Evolutionary conservation across 1,140 invertebrate species (phyloP).

Genomic region (Drosophila simulans): DNA sequence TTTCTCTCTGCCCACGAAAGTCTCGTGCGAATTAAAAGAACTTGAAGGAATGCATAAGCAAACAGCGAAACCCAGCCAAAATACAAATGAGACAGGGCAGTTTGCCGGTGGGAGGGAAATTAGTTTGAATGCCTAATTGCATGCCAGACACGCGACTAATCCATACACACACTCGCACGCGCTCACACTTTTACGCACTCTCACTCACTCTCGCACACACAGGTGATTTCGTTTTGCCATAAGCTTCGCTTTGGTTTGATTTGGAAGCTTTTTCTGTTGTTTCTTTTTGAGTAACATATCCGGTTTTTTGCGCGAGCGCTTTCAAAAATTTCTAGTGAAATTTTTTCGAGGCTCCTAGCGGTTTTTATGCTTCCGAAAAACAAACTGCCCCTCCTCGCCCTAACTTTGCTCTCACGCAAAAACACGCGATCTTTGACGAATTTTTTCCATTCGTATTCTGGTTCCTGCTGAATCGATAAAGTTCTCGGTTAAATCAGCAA

Average conservation of each 20-base stretch:
- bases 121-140: slow-evolving; percentile 77
- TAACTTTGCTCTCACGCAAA: slow-evolving; percentile 22
- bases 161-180: slow-evolving; percentile 22
- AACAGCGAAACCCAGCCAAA: slow-evolving; percentile 24
- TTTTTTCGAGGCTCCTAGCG: slow-evolving; percentile 47
- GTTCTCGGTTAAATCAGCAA: slow-evolving; percentile 42
- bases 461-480: slow-evolving; percentile 67
- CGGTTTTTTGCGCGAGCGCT: slow-evolving; percentile 77
- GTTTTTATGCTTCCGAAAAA: slow-evolving; percentile 37
- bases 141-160: slow-evolving; percentile 80
- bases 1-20: slow-evolving; percentile 9
- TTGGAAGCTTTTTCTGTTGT: slow-evolving; percentile 44
- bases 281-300: slow-evolving; percentile 62
- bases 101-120: slow-evolving; percentile 44
- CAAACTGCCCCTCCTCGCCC: neutral
- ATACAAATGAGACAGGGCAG: slow-evolving; percentile 23
- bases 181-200: slow-evolving; percentile 34
- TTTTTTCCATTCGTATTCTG: slow-evolving; percentile 28
- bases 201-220: slow-evolving; percentile 37
- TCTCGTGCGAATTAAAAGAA: slow-evolving; percentile 52
- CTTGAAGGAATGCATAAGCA: slow-evolving; percentile 30
- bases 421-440: slow-evolving; percentile 52
- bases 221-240: slow-evolving; percentile 65
- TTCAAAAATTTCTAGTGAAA: slow-evolving; percentile 81
- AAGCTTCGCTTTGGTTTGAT: slow-evolving; percentile 61